Evolutionary conservation across 1,140 invertebrate species (phyloP), one percentile per base, ranked within the genome.

Genomic region (Nymphalis io): DNA sequence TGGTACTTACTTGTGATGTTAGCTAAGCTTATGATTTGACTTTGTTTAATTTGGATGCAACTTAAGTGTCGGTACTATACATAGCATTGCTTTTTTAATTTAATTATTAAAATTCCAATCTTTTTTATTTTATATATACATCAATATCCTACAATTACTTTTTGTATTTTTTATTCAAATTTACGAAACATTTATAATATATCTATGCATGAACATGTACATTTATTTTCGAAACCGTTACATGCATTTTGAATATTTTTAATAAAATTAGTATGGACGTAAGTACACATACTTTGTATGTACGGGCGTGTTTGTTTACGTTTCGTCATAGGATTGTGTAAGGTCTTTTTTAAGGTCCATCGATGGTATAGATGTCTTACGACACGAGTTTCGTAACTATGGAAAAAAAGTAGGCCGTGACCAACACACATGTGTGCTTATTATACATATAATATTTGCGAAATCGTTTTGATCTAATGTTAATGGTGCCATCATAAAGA

Each of bases 301-400:
- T 69, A 61, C 38, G 58, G 16, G 60, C 69, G 59, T 73, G 61
- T 73, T 66, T 73, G 58, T 68, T 61, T 69, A 64, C 44, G 69
- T 51, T 69, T 51, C 46, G 46, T 20, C 46, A 72, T 42, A 33
- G 20, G 0, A 48, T 69, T 69, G 67, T 60, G 67, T 63, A 70
- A 70, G 27, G 42, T n/a, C 60, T 63, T 51, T 46, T 51, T 51
- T 70, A 44, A 70, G 60, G 68, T 63, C 68, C 62, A 63, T 70
- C 46, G 68, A 70, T 59, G 68, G 51, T 55, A 59, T 63, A 63
- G 60, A 60, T 63, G 68, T 40, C 42, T 70, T 61, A 21, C 68
- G 68, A 42, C 60, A 62, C 59, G n/a, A 21, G 65, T 66, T 58
- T 33, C 64, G 64, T 58, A 58, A 66, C 57, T 27, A 39, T 39